Evolutionary conservation across 2,888 invertebrate species (phyloP).

Genomic region (Timandra comae): DNA sequence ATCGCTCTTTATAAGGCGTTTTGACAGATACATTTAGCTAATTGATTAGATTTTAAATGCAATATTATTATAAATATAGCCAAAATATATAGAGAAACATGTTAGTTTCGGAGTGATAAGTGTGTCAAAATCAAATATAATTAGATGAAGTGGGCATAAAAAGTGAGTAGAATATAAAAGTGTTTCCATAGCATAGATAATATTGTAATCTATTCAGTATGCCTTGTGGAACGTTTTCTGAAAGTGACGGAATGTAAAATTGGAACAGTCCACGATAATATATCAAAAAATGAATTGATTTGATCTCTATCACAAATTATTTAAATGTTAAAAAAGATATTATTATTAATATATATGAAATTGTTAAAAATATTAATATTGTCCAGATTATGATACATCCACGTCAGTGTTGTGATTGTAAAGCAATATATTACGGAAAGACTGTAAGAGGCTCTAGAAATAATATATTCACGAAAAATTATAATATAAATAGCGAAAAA

Average conservation of each 20-base stretch:
- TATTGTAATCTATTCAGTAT: too few relatives aligned
- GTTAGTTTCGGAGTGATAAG: conserved; percentile 11
- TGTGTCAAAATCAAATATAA: conserved; percentile 13
- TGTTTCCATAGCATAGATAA: too few relatives aligned
- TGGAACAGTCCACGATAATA: too few relatives aligned
- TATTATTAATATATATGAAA: conserved; percentile 9
- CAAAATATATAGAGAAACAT: conserved; percentile 20
- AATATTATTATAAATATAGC: conserved; percentile 19
- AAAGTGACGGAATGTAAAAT: too few relatives aligned
- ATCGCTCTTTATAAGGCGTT: conserved; percentile 19
- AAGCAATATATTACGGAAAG: conserved; percentile 56
- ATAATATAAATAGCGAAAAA: conserved; percentile 27
- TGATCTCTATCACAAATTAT: neutral
- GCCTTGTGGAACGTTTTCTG: too few relatives aligned
- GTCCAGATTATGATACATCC: conserved; percentile 28
- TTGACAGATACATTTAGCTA: conserved; percentile 16
- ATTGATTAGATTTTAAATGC: conserved; percentile 15
- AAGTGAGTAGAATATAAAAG: too few relatives aligned
- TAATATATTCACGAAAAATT: conserved; percentile 33
- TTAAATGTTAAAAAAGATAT: conserved; percentile 5
- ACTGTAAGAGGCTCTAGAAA: conserved; percentile 60
- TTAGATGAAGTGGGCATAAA: too few relatives aligned
- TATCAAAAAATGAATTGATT: too few relatives aligned
- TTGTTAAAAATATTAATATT: conserved; percentile 21
- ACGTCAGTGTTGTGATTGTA: conserved; percentile 52